Base-by-base conservation (phyloP, 2,888 invertebrate species). In the Ormyrus rosae region DNA sequence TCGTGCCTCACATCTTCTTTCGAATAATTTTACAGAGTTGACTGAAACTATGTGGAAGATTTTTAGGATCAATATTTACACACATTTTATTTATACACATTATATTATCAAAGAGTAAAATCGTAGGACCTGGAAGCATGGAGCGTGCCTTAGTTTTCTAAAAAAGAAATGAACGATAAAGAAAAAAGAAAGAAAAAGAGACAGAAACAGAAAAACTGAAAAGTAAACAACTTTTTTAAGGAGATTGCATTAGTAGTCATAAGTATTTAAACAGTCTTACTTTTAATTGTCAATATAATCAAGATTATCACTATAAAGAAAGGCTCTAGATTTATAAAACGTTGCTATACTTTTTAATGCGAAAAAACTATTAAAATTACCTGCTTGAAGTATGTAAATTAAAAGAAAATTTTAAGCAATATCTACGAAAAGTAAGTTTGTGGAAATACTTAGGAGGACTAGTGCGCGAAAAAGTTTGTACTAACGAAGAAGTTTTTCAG, bases 91-190 rank as follows among this genome's bases (percentile, higher is more conserved):
- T 81, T 73, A 73, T 65, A 69, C 19, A 64, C 58, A 19, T 64
- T 65, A 61, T 73, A 70, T 70, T 13, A 13, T 60, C n/a, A 45
- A 58, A 58, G 55, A 68, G 34, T 45, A 46, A 71, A 74, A 11
- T 64, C 78, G 45, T 55, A 73, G 84, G 83, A 83, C 85, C 85
- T 84, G 81, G 85, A 87, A 89, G 86, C 87, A 86, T 87, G 86
- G 86, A 86, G 87, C 86, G 90, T 90, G 90, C 90, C 89, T 90
- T 90, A 89, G 84, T 84, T 87, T 88, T 86, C 84, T 85, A 85
- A 86, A 78, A 80, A 63, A 69, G 61, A 74, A 74, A 45, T 19
- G 53, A 64, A 3, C 5, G 56, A 76, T 45, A 69, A 75, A 64
- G 6, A 48, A 55, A 34, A 69, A 65, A 71, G 58, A 69, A n/a